A percentile compares a stretch with the other conserved stretches of the same genome.
Conservation (phyloP, 2,797 vertebrate species). For the Tapirus indicus region DNA sequence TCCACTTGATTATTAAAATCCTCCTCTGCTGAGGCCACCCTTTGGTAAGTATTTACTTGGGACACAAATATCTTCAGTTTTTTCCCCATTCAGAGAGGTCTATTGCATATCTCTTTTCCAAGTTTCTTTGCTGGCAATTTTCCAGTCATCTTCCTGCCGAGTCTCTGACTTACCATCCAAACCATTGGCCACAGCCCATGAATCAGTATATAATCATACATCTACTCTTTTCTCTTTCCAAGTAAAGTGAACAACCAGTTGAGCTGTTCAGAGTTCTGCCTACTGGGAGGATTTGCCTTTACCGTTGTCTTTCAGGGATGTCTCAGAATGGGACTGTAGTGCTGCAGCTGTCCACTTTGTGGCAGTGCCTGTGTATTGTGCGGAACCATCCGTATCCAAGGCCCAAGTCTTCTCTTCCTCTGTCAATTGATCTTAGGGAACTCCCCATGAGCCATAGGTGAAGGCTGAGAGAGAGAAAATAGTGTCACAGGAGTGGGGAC, state of each 20-base stretch:
- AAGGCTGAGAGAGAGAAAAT: not conserved
- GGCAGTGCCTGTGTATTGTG: not conserved
- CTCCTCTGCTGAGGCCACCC: not conserved
- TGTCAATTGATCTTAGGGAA: not conserved
- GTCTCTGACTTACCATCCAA: not conserved
- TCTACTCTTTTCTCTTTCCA: not conserved
- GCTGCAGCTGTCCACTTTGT: not conserved
- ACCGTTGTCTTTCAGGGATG: not conserved
- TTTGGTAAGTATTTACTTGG: not conserved
- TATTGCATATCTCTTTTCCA: not conserved
- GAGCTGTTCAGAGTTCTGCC: not conserved
- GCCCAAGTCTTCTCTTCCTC: not conserved
- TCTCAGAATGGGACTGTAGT: not conserved
- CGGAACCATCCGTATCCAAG: not conserved
- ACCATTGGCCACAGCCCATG: not conserved
- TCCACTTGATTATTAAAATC: not conserved
- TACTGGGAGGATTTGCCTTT: not conserved
- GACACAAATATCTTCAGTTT: not conserved
- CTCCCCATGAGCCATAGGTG: not conserved
- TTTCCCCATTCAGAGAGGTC: not conserved
- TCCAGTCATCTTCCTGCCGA: not conserved
- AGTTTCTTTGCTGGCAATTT: not conserved
- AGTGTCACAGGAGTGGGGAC: not conserved
- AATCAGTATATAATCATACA: not conserved
- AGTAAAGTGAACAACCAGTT: not conserved